Evolutionary conservation across 2,888 invertebrate genomes (phyloP).

Genomic region (Drosophila buzzatii): DNA sequence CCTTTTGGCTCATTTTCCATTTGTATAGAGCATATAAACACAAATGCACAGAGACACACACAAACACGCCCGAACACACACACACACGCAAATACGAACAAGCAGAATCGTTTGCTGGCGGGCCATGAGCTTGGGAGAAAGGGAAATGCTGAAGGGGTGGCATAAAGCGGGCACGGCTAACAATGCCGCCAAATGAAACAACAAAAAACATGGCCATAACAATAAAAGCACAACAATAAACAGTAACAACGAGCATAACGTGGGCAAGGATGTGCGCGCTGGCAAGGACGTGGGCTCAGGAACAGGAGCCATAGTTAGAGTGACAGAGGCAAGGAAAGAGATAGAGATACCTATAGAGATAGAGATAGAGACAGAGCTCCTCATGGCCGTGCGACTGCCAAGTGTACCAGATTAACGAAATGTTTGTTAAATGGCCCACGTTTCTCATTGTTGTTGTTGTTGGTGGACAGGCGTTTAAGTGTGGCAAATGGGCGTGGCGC

Average conservation of each 20-base stretch:
- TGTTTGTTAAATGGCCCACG: conserved; percentile 77
- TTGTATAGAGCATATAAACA: conserved; percentile 6
- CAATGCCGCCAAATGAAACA: conserved; percentile 78
- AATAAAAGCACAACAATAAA: conserved; percentile 79
- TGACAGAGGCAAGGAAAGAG: conserved; percentile 6
- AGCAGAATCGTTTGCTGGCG: conserved; percentile 2
- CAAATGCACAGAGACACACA: conserved; percentile 6
- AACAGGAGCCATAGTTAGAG: conserved; percentile 13
- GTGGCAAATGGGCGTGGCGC: conserved; percentile 28
- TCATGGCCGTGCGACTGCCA: conserved; percentile 69
- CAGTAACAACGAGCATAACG: conserved; percentile 70
- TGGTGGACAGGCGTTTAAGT: conserved; percentile 4
- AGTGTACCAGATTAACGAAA: conserved; percentile 78
- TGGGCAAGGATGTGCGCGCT: conserved; percentile 38
- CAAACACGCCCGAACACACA: conserved; percentile 3
- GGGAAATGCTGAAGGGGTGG: neutral
- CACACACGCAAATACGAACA: neutral
- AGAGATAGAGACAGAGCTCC: conserved; percentile 19
- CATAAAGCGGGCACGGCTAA: conserved; percentile 32
- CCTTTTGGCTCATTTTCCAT: conserved; percentile 1
- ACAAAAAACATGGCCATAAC: conserved; percentile 76
- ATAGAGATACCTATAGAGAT: conserved; percentile 9
- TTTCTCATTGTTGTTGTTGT: conserved; percentile 20
- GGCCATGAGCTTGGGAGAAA: neutral
- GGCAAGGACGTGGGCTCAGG: conserved; percentile 39